Conservation (phyloP, 2,888 invertebrate species). For the Melinopterus prodromus region DNA sequence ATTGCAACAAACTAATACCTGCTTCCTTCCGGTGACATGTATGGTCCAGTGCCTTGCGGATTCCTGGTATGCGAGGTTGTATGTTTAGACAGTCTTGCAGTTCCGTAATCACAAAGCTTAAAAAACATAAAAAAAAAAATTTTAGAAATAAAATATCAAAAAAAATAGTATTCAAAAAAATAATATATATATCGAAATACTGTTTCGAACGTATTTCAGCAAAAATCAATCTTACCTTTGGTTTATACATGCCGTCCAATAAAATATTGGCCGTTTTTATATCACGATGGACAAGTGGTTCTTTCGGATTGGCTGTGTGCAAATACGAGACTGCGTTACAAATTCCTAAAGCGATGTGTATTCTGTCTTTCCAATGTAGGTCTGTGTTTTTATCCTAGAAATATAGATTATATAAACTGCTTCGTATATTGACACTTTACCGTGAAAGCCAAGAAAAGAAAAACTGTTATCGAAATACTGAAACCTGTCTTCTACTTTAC, state of each 20-base stretch:
- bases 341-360: conserved; percentile 71
- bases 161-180: background rate
- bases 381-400: conserved; percentile 27
- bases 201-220: background rate
- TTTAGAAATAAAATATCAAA: conserved; percentile 20
- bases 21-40: conserved; percentile 78
- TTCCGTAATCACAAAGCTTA: conserved; percentile 79
- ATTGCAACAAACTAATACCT: background rate
- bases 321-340: conserved; percentile 75
- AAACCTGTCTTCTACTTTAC: too few relatives aligned
- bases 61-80: conserved; percentile 64
- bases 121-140: conserved; percentile 48
- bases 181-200: conserved; percentile 7
- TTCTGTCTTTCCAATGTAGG: conserved; percentile 66
- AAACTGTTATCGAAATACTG: too few relatives aligned
- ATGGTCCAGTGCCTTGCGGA: conserved; percentile 74
- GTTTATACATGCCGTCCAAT: conserved; percentile 69
- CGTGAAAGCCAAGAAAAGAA: background rate
- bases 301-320: conserved; percentile 66
- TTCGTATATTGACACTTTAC: too few relatives aligned
- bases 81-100: conserved; percentile 18
- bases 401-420: background rate
- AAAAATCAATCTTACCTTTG: conserved; percentile 64
- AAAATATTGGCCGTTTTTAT: conserved; percentile 84
- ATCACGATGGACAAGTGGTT: conserved; percentile 78